Conservation (phyloP, 2,888 invertebrate species). For the Chloroclysta siterata region DNA sequence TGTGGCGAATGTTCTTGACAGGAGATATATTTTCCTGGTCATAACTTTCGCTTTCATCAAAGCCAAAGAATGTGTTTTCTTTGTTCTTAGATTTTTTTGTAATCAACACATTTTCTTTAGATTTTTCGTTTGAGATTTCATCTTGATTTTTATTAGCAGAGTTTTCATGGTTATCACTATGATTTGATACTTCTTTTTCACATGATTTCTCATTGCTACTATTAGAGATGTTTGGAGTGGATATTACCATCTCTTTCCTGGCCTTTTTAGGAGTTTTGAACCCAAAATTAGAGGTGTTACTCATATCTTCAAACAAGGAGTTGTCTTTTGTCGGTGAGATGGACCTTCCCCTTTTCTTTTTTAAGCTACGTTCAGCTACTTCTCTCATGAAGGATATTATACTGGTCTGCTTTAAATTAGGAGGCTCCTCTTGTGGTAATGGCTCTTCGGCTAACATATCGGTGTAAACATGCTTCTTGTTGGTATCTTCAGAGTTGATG, state of each 20-base stretch:
- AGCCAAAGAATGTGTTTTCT: constrained; percentile 74
- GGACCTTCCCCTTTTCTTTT: constrained; percentile 61
- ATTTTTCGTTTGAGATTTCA: constrained; percentile 40
- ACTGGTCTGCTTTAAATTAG: constrained; percentile 73
- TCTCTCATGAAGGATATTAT: constrained; percentile 78
- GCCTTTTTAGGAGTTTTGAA: constrained; percentile 43
- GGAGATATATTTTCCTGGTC: constrained; percentile 75
- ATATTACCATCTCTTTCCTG: constrained; percentile 35
- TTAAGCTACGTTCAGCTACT: constrained; percentile 66
- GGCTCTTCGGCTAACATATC: constrained; percentile 58
- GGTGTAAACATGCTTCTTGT: constrained; percentile 76
- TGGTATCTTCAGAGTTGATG: constrained; percentile 61
- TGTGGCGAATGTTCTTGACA: constrained; percentile 51
- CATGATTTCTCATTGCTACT: constrained; percentile 43
- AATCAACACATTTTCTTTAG: constrained; percentile 44
- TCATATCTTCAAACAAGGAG: constrained; percentile 57
- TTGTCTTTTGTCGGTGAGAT: constrained; percentile 60
- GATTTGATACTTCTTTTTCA: constrained; percentile 47
- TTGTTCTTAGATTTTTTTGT: constrained; percentile 47
- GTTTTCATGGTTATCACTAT: constrained; percentile 42
- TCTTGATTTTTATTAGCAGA: constrained; percentile 26
- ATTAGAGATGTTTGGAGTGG: constrained; percentile 33
- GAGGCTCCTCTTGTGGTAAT: constrained; percentile 52
- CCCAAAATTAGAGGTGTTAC: constrained; percentile 39
- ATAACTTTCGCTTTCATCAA: constrained; percentile 70